Base-by-base conservation (phyloP, 2,888 invertebrate species). In the Cactoblastis cactorum region DNA sequence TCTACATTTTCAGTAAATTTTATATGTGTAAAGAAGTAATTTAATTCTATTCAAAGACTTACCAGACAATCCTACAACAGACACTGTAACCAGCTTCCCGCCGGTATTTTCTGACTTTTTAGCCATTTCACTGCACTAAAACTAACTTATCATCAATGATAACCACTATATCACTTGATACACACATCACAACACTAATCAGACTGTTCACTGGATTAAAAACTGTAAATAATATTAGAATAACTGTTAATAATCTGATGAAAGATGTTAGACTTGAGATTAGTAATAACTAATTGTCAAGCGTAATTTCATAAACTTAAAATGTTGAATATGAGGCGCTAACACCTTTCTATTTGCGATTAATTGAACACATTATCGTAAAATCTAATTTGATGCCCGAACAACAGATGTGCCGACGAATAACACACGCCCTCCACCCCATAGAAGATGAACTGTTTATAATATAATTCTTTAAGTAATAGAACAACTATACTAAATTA, bases 31-130 rank as follows among this genome's bases (percentile, higher is more conserved):
- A 22, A 22, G 6, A 22, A 22, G 3, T 22, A 4, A 4, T 22
- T 22, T 22, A 4, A 22, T 4, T 22, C 3, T 3, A 22, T 22
- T 4, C 6, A 41, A 5, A 24, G 11, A 49, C 87, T 86, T 65
- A 90, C 92, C 92, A 76, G 92, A 98, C 61, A 98, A 91, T 55
- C 98, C 98, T 62, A 98, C 97, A 65, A 98, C 95, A 65, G 97
- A 95, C 57, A 98, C 93, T 69, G 96, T 96, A 67, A 96, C 92
- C 76, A 92, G 91, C 77, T 94, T 93, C 53, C 93, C 92, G 63
- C 93, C 92, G 55, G 73, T 72, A 71, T 80, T 81, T 58, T 95
- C 95, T 60, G 92, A 92, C 83, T 95, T 95, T 71, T 94, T 92
- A 59, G 95, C 95, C 95, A 95, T 95, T 52, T 64, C 63, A 70